These are phyloP conservation scores for Sylvilagus floridanus DNA, from an alignment of 2,797 vertebrate species.

Conservation along the genomic window DNA sequence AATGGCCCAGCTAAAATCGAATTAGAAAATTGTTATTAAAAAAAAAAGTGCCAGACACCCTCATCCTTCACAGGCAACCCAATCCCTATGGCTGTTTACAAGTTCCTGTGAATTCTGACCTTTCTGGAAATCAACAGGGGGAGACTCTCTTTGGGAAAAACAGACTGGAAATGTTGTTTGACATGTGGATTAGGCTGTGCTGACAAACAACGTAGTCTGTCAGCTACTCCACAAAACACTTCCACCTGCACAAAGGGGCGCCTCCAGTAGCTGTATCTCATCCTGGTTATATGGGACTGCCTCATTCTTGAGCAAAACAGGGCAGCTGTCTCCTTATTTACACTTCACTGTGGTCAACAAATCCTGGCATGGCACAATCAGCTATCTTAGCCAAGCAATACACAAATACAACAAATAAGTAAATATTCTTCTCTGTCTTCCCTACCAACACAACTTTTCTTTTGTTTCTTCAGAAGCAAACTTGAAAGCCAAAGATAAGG, in stretches of 20 bases:
- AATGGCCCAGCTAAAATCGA: background rate
- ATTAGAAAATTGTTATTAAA: background rate
- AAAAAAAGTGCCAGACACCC: background rate
- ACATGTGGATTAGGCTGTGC: slow-evolving; percentile 51
- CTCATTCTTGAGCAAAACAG: slow-evolving; percentile 22
- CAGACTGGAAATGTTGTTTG: slow-evolving; percentile 61
- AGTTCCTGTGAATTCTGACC: slow-evolving; percentile 37
- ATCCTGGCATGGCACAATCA: background rate
- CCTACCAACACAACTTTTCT: slow-evolving; percentile 25
- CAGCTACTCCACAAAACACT: slow-evolving; percentile 3
- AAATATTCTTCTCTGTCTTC: background rate
- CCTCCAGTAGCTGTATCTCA: background rate
- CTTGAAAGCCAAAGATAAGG: slow-evolving; percentile 34
- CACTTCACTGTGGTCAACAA: background rate
- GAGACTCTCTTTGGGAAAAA: slow-evolving; percentile 28
- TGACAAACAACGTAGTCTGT: slow-evolving; percentile 60
- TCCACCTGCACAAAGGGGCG: slow-evolving; percentile 18
- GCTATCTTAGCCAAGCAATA: background rate
- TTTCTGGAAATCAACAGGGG: slow-evolving; percentile 12
- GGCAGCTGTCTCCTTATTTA: background rate
- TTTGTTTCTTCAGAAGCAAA: slow-evolving; percentile 29
- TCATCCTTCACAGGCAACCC: background rate
- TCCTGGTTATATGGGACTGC: background rate
- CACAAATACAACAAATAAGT: slow-evolving; percentile 42
- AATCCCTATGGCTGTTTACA: background rate